Evolutionary conservation across 2,113 vertebrate genomes (phyloP).

Genomic region (Columba janthina): DNA sequence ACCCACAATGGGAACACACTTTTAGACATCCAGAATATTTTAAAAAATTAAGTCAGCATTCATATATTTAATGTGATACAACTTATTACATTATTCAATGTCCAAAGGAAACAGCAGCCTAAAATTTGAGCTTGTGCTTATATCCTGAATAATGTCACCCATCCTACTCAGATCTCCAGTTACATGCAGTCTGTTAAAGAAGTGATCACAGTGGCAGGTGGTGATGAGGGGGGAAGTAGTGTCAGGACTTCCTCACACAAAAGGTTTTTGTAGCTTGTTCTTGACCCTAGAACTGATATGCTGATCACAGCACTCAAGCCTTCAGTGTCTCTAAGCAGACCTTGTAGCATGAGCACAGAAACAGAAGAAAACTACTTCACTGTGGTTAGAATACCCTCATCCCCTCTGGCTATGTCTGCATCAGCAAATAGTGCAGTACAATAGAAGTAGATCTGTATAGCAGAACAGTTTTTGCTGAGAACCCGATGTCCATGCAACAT

Average conservation of each 20-base stretch:
- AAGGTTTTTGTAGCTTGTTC: not conserved
- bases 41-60: not conserved
- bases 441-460: not conserved
- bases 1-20: not conserved
- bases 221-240: not conserved
- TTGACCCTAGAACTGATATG: not conserved
- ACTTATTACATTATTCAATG: not conserved
- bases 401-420: not conserved
- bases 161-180: not conserved
- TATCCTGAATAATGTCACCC: not conserved
- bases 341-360: not conserved
- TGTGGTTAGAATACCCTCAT: not conserved
- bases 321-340: not conserved
- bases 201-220: not conserved
- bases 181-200: not conserved
- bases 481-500: not conserved
- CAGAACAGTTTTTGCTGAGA: not conserved
- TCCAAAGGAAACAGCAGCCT: not conserved
- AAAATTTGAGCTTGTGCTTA: not conserved
- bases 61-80: not conserved
- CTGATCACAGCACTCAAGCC: not conserved
- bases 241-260: not conserved
- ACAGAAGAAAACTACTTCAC: not conserved
- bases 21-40: not conserved
- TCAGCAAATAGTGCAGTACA: slow-evolving; percentile 15